Evolutionary conservation across 2,888 invertebrate genomes (phyloP).

Genomic region (Aphrophora alni): DNA sequence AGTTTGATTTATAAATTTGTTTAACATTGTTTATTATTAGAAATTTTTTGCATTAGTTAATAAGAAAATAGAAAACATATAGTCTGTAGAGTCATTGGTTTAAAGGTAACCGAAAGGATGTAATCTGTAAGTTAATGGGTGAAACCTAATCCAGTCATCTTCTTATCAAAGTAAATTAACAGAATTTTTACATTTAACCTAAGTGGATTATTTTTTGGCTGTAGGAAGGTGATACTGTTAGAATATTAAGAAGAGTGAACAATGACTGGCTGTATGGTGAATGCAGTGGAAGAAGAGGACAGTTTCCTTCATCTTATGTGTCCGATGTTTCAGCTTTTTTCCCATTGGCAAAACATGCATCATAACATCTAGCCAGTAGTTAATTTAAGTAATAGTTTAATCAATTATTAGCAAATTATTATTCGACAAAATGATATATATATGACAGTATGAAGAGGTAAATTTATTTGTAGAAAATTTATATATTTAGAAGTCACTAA

Average conservation of each 20-base stretch:
- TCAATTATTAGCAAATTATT: neutral
- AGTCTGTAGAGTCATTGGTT: no score
- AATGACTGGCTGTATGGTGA: constrained; percentile 82
- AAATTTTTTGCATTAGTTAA: no score
- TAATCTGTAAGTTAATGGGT: no score
- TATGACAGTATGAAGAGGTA: neutral
- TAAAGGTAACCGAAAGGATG: no score
- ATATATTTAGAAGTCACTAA: neutral
- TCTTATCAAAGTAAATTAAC: no score
- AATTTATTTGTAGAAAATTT: neutral
- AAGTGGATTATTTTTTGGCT: no score
- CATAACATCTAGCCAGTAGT: neutral
- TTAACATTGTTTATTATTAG: no score
- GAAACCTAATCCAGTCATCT: no score
- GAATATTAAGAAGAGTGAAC: constrained; percentile 71
- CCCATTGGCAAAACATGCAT: constrained; percentile 16
- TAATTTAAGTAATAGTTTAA: neutral
- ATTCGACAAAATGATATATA: neutral
- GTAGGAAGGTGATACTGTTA: constrained; percentile 68
- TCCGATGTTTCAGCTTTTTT: constrained; percentile 39
- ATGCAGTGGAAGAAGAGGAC: constrained; percentile 69
- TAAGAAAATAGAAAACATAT: no score
- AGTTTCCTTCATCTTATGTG: constrained; percentile 81
- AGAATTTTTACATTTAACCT: no score
- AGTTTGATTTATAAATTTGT: no score